phyloP scores from a whole-genome alignment of 2,797 vertebrate species.

The Luscinia luscinia region DNA sequence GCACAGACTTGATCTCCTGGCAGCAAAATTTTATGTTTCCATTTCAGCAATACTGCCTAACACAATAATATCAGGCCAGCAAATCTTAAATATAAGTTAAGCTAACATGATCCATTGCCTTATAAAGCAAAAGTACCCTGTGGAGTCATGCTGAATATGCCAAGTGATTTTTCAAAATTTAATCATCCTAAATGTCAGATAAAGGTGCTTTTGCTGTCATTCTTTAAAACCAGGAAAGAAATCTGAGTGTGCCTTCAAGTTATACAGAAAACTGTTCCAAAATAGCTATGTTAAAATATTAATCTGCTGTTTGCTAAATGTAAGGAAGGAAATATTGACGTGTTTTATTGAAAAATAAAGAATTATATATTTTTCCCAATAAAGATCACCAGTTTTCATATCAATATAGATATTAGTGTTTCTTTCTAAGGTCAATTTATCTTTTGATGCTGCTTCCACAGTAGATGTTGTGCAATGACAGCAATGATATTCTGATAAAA shows the following conservation, averaged over 20 bases:
- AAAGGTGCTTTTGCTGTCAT: slow-evolving; percentile 89
- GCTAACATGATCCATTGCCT: slow-evolving; percentile 82
- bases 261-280: slow-evolving; percentile 59
- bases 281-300: slow-evolving; percentile 69
- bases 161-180: slow-evolving; percentile 85
- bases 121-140: slow-evolving; percentile 79
- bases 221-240: slow-evolving; percentile 78
- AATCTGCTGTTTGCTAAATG: slow-evolving; percentile 11
- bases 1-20: slow-evolving; percentile 74
- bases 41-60: slow-evolving; percentile 78
- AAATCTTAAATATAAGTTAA: slow-evolving; percentile 82
- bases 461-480: neutral
- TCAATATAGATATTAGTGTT: slow-evolving; percentile 20
- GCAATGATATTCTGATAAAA: slow-evolving; percentile 1
- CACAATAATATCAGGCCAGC: slow-evolving; percentile 77
- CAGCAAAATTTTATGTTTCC: slow-evolving; percentile 80
- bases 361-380: neutral
- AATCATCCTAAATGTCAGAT: slow-evolving; percentile 88
- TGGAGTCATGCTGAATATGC: slow-evolving; percentile 81
- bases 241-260: slow-evolving; percentile 59
- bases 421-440: neutral
- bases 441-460: neutral
- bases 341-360: slow-evolving; percentile 42
- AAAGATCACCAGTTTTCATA: slow-evolving; percentile 1
- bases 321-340: slow-evolving; percentile 34